Percentiles rank a stretch among this genome's conserved stretches.
phyloP scores from a whole-genome alignment of 2,888 invertebrate species.

The Philereme vetulata region DNA sequence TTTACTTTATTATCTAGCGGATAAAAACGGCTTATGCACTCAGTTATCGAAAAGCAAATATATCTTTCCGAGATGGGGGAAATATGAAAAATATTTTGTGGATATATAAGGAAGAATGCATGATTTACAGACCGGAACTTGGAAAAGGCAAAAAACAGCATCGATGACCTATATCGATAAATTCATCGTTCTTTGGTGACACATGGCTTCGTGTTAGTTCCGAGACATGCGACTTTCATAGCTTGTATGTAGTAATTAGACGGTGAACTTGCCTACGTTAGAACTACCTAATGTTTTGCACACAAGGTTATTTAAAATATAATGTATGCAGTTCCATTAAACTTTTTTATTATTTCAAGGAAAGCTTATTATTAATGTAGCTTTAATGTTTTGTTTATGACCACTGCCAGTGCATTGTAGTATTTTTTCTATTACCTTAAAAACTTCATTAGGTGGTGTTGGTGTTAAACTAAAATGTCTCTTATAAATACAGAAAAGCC shows the following conservation, averaged over 20 bases:
- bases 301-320: conserved; percentile 47
- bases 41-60: too few relatives aligned
- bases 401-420: neutral
- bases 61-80: too few relatives aligned
- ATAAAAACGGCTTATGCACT: too few relatives aligned
- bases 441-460: too few relatives aligned
- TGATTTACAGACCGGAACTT: too few relatives aligned
- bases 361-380: conserved; percentile 38
- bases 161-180: conserved; percentile 59
- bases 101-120: too few relatives aligned
- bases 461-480: too few relatives aligned
- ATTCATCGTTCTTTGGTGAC: conserved; percentile 36
- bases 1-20: too few relatives aligned
- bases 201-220: conserved; percentile 36
- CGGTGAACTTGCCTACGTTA: conserved; percentile 39
- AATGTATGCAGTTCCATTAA: conserved; percentile 46
- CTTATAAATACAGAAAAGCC: too few relatives aligned
- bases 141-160: conserved; percentile 33
- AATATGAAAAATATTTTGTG: too few relatives aligned
- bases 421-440: neutral
- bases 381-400: conserved; percentile 2
- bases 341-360: conserved; percentile 43
- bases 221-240: conserved; percentile 44
- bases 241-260: conserved; percentile 35
- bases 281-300: conserved; percentile 27